phyloP scores from a whole-genome alignment of 2,797 vertebrate genomes.

The Myripristis murdjan region DNA sequence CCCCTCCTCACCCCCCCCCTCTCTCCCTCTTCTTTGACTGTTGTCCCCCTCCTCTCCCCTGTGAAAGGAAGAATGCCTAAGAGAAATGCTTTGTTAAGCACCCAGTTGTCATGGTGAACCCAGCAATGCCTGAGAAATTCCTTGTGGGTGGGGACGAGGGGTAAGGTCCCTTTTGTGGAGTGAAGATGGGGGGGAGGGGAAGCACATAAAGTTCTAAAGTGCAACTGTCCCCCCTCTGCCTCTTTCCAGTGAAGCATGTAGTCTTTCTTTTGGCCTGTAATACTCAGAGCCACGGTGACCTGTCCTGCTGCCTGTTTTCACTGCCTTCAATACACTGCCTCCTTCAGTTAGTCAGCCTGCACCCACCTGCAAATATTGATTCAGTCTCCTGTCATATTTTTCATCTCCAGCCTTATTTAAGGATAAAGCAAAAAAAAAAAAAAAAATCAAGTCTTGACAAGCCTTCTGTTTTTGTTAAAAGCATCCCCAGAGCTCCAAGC shows the following conservation, averaged over 20 bases:
- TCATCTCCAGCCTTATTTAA: slow-evolving; percentile 13
- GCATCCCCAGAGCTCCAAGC: slow-evolving; percentile 38
- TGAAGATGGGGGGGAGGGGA: slow-evolving; percentile 70
- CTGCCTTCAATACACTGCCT: slow-evolving; percentile 38
- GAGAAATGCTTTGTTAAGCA: slow-evolving; percentile 92
- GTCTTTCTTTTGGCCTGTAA: slow-evolving; percentile 53
- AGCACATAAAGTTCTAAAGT: slow-evolving; percentile 83
- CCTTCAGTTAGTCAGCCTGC: slow-evolving; percentile 32
- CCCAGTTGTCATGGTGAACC: slow-evolving; percentile 90
- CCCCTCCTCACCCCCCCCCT: slow-evolving; percentile 55
- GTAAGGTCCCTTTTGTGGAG: slow-evolving; percentile 83
- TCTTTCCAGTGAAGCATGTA: slow-evolving; percentile 72
- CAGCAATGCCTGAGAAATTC: slow-evolving; percentile 87
- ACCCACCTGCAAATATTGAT: slow-evolving; percentile 51
- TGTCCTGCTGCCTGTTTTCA: slow-evolving; percentile 35
- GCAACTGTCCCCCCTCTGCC: slow-evolving; percentile 73
- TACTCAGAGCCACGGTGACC: slow-evolving; percentile 59
- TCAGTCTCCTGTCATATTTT: slow-evolving; percentile 17
- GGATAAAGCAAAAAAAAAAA: too few species aligned
- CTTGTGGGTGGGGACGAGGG: slow-evolving; percentile 85
- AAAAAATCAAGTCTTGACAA: slow-evolving; percentile 32
- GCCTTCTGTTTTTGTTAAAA: slow-evolving; percentile 46
- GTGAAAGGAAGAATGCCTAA: slow-evolving; percentile 88
- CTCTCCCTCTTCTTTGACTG: slow-evolving; percentile 73
- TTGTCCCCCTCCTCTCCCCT: slow-evolving; percentile 63